Evolutionary conservation across 1,140 invertebrate species (phyloP), one percentile per base, ranked within the genome.

Genomic region (Drosophila leontia): DNA sequence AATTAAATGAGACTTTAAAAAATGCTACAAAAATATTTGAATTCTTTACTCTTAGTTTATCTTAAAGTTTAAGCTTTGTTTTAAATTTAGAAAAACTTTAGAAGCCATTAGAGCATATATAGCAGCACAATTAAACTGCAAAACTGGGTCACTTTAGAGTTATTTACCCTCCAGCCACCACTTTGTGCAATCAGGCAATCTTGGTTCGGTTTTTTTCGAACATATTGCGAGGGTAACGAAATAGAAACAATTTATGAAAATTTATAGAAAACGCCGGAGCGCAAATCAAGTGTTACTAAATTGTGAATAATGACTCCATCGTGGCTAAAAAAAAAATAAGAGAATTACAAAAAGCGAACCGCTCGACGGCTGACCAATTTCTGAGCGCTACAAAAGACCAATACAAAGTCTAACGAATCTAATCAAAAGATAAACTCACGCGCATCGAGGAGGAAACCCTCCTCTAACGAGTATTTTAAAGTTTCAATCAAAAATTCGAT

Each of bases 261-360:
- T 84, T 84, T 76, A 82, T 76, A 90, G 78, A 79, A 85, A 90
- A 88, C 35, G 85, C 74, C 84, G 67, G 69, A 88, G 88, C 81
- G 78, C 85, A 90, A 88, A 90, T 88, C 85, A 88, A 88, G 85
- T 88, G 85, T 88, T 90, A 88, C 85, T 88, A 88, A 88, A 88
- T 88, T 88, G 85, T 88, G 84, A 88, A 85, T 88, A 90, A 90
- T 88, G 85, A 88, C 85, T 84, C 81, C 85, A 85, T 79, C 71
- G 60, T 50, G 42, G 65, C 32, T 47, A 58, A 51, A 75, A 55
- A 35, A 50, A 11, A 23, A n/a, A 37, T 37, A 3, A 1, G 1
- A 17, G 15, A 32, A 53, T 35, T 19, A 35, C 5, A 13, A 17
- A 37, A 39, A 39, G 35, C 62, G 45, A 51, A 56, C 44, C 44